Base-by-base conservation (phyloP, 2,888 invertebrate genomes). In the Polydrusus cervinus region DNA sequence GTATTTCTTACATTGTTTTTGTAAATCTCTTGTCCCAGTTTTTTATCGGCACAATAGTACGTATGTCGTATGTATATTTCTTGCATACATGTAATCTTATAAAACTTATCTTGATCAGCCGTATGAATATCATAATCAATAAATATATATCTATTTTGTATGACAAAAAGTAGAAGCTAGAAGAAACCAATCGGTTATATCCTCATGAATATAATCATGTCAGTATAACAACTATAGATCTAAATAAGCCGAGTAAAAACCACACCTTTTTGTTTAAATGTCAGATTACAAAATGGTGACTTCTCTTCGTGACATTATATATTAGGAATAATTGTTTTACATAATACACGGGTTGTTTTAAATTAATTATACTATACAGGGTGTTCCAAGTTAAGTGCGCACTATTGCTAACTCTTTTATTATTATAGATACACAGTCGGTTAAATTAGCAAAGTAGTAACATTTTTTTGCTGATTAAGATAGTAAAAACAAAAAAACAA, bases 221-320 rank as follows among this genome's bases (percentile, higher is more conserved):
- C 20, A 7, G 34, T 25, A 40, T 20, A 45, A 11, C 1, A 25
- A 64, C 30, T 13, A 11, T 30, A 47, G 64, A 64, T 64, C 47
- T 7, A 62, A 49, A 64, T 64, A 64, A 64, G 49, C 16, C 20
- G 25, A 14, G 16, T 18, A 64, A 64, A 49, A 45, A 64, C 49
- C 64, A 64, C 64, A 64, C 64, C 64, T 64, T 49, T 64, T 64
- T 64, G 64, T 64, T 64, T 47, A 30, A 47, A 47, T 47, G 64
- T 25, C 40, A 64, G 49, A 64, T 64, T 47, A 64, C 14, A 43
- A 25, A 64, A 64, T 64, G 64, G 62, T 30, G 14, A 43, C 20
- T 49, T 64, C 30, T 64, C 25, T 64, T 43, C 18, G 47, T 43
- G n/a, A 64, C 30, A 43, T 1, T 43, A n/a, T 6, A 43, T 43